Evolutionary conservation across 2,888 invertebrate species (phyloP).

Genomic region (Torymus aiolomorphi): DNA sequence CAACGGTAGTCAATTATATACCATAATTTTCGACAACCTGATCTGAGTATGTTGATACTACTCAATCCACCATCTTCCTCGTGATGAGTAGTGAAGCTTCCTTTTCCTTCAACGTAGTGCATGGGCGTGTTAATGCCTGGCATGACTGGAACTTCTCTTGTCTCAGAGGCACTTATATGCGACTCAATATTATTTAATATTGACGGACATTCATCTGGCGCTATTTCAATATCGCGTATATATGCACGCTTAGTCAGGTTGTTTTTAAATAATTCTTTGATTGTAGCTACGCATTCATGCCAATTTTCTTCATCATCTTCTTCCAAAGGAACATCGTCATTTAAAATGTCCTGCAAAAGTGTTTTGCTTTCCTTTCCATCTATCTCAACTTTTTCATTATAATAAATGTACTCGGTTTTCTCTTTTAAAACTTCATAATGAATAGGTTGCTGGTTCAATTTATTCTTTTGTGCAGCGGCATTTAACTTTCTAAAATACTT

Average conservation of each 20-base stretch:
- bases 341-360: too few species aligned
- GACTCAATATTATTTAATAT: background rate
- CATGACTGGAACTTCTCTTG: background rate
- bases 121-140: background rate
- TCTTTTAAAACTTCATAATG: too few species aligned
- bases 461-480: too few species aligned
- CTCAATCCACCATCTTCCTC: background rate
- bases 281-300: background rate
- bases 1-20: background rate
- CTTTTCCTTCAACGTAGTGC: background rate
- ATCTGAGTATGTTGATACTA: background rate
- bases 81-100: too few species aligned
- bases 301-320: background rate
- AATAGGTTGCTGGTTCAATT: too few species aligned
- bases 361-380: too few species aligned
- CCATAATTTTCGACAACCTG: background rate
- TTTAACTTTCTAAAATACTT: too few species aligned
- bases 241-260: background rate
- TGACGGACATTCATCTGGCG: background rate
- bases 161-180: background rate
- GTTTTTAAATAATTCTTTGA: background rate
- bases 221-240: background rate
- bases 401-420: too few species aligned
- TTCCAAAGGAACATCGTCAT: too few species aligned
- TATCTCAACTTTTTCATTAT: too few species aligned